Conservation (phyloP, 2,113 vertebrate genomes). For the Butorides virescens region DNA sequence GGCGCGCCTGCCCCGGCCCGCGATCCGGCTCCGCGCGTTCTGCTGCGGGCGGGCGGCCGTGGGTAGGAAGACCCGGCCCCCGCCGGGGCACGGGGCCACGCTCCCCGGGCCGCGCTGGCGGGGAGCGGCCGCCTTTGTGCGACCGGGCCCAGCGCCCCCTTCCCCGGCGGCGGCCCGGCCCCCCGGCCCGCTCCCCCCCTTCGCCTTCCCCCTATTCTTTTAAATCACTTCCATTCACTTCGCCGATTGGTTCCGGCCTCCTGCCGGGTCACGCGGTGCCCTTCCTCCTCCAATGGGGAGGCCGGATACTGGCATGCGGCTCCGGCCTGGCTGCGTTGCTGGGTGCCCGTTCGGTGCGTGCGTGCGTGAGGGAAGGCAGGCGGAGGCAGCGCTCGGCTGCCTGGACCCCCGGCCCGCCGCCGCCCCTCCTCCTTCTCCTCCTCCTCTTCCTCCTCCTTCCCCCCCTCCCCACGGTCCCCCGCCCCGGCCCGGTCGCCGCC, state of each 20-base stretch:
- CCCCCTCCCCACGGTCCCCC: background rate
- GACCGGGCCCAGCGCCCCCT: background rate
- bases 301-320: conserved; percentile 74
- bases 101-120: background rate
- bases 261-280: background rate
- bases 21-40: background rate
- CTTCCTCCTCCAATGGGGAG: conserved; percentile 40
- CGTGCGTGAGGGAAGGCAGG: conserved; percentile 28
- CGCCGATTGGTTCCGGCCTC: conserved; percentile 48
- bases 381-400: conserved; percentile 22
- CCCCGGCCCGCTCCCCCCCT: background rate
- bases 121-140: background rate
- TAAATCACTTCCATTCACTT: conserved; percentile 65
- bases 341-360: conserved; percentile 62
- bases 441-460: background rate
- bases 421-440: background rate
- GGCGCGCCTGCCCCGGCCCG: too few relatives aligned
- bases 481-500: background rate
- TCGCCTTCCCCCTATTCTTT: conserved; percentile 34
- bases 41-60: background rate
- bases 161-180: background rate
- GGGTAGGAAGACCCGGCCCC: background rate
- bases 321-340: conserved; percentile 56
- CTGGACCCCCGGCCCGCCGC: conserved; percentile 34
- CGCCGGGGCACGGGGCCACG: background rate